phyloP scores from a whole-genome alignment of 2,113 vertebrate species.

The Uropsilus gracilis region DNA sequence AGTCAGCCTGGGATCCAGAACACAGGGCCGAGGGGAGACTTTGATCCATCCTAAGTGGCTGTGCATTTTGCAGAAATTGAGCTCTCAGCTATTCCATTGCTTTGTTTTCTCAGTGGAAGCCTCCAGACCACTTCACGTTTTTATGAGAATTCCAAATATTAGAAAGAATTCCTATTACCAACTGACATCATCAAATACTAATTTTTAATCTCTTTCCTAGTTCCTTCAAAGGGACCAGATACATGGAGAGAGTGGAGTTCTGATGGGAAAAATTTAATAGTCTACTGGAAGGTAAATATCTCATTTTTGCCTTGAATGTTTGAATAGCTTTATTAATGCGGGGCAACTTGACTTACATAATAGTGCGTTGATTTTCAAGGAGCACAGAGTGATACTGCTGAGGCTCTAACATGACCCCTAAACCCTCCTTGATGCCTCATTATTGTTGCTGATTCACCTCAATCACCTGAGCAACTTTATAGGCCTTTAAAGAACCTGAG shows the following conservation, averaged over 20 bases:
- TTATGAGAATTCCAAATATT: not conserved
- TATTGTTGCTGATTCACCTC: not conserved
- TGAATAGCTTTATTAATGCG: not conserved
- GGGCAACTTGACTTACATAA: not conserved
- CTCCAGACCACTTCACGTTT: not conserved
- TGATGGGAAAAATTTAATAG: conserved; percentile 82
- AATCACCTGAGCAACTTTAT: not conserved
- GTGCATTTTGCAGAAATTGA: not conserved
- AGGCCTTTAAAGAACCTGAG: not conserved
- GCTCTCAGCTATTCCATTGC: not conserved
- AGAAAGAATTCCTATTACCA: not conserved
- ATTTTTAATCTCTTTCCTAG: conserved; percentile 72
- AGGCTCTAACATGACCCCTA: not conserved
- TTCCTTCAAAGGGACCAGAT: conserved; percentile 85
- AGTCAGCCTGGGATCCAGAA: no score
- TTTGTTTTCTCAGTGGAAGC: not conserved
- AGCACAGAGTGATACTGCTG: not conserved
- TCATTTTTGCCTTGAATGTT: not conserved
- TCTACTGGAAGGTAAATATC: conserved; percentile 89
- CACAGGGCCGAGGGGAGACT: not conserved
- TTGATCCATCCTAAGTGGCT: not conserved
- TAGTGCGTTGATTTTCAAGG: not conserved
- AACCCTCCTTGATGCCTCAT: not conserved
- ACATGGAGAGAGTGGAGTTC: conserved; percentile 87
- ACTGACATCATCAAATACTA: not conserved